Evolutionary conservation across 2,888 invertebrate species (phyloP).

Genomic region (Toxonevra muliebris): DNA sequence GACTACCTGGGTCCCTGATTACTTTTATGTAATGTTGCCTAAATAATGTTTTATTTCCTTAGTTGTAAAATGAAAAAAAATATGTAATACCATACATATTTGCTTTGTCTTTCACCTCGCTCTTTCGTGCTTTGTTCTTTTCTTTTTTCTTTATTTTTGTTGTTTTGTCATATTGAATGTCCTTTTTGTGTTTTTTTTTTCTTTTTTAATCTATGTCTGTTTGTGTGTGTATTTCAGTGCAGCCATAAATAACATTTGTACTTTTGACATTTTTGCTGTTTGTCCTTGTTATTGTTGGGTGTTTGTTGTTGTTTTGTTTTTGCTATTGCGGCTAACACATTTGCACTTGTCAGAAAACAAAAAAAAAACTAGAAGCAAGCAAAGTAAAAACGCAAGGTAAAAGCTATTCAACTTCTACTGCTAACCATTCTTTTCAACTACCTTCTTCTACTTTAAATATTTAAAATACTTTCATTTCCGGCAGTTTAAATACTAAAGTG

Average conservation of each 20-base stretch:
- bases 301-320: slow-evolving; percentile 33
- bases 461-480: not conserved
- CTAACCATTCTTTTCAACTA: too few relatives aligned
- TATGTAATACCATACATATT: too few relatives aligned
- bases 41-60: slow-evolving; percentile 42
- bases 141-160: slow-evolving; percentile 2
- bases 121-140: slow-evolving; percentile 22
- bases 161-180: slow-evolving; percentile 3
- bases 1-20: not conserved
- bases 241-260: slow-evolving; percentile 56
- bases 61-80: slow-evolving; percentile 28
- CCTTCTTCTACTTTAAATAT: not conserved
- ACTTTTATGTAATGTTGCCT: slow-evolving; percentile 25
- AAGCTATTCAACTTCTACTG: too few relatives aligned
- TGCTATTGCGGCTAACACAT: not conserved
- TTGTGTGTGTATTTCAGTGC: slow-evolving; percentile 30
- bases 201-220: slow-evolving; percentile 5
- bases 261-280: slow-evolving; percentile 46
- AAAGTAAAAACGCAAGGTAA: too few relatives aligned
- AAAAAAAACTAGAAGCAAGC: too few relatives aligned
- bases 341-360: not conserved
- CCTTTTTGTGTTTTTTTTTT: not conserved
- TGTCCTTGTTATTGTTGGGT: slow-evolving; percentile 39
- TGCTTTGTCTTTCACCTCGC: slow-evolving; percentile 25
- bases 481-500: too few relatives aligned